Evolutionary conservation across 2,888 invertebrate genomes (phyloP).

Genomic region (Euclidia mi): DNA sequence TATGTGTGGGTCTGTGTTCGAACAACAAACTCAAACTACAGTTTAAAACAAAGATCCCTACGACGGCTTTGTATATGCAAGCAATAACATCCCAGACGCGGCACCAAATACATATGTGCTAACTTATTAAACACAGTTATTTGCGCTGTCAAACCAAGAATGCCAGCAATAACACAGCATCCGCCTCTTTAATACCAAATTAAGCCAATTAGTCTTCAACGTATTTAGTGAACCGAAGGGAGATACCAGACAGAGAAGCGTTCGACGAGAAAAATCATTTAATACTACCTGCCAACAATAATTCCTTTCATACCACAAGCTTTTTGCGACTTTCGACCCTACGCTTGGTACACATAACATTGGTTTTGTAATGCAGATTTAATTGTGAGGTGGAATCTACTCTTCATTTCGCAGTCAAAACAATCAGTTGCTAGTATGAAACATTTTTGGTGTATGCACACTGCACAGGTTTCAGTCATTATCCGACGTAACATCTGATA

Average conservation of each 20-base stretch:
- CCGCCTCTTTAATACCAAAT: background rate
- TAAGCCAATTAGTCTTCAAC: conserved; percentile 2
- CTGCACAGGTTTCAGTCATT: too few relatives aligned
- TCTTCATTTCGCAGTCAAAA: background rate
- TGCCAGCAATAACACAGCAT: background rate
- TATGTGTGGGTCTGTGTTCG: too few relatives aligned
- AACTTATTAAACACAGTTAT: too few relatives aligned
- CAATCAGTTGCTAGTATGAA: background rate
- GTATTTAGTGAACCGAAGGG: background rate
- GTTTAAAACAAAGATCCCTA: too few relatives aligned
- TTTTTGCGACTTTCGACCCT: too few relatives aligned
- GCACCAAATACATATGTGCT: too few relatives aligned
- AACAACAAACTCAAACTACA: too few relatives aligned
- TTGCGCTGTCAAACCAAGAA: background rate
- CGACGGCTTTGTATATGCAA: too few relatives aligned
- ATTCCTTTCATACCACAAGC: background rate
- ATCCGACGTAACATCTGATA: too few relatives aligned
- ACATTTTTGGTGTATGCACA: too few relatives aligned
- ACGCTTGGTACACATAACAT: background rate
- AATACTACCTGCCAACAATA: background rate
- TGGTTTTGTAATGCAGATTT: background rate
- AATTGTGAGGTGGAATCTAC: background rate
- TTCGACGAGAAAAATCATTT: conserved; percentile 1
- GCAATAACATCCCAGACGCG: too few relatives aligned
- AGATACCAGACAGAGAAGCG: background rate